These are phyloP conservation scores for Myotis brandtii DNA, from an alignment of 2,113 vertebrate genomes.

Conservation along the genomic window DNA sequence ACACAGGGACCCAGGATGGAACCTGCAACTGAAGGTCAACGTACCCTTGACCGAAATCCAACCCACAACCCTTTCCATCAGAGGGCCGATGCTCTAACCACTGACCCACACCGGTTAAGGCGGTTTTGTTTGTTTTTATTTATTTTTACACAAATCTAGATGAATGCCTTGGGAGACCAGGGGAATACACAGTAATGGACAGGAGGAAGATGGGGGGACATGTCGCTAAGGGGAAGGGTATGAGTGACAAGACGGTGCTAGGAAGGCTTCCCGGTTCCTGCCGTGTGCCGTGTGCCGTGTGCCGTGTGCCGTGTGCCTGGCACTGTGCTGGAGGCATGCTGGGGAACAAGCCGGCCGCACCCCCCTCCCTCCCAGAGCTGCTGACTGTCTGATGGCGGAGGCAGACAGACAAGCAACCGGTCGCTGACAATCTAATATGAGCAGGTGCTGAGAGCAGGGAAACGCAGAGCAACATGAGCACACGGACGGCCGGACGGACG, in stretches of 20 bases:
- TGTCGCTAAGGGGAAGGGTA: not conserved
- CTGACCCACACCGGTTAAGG: no score
- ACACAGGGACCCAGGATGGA: no score
- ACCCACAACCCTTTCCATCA: no score
- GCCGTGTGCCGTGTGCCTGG: not conserved
- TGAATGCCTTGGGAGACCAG: not conserved
- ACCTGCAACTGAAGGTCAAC: no score
- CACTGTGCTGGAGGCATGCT: not conserved
- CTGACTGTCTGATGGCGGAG: not conserved
- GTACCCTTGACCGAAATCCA: no score
- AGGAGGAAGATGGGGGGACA: not conserved
- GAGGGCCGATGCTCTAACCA: no score
- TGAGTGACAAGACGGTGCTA: not conserved
- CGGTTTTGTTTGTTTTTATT: not conserved
- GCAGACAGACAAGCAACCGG: not conserved
- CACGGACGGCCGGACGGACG: no score
- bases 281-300: not conserved
- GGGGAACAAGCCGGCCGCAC: not conserved
- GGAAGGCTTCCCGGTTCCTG: not conserved
- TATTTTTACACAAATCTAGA: not conserved
- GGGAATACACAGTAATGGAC: not conserved
- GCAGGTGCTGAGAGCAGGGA: not conserved
- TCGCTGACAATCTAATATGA: not conserved
- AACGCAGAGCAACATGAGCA: accelerated
- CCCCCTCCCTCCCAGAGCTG: not conserved